Conservation (phyloP, 2,797 vertebrate species). For the Sebastes variabilis region DNA sequence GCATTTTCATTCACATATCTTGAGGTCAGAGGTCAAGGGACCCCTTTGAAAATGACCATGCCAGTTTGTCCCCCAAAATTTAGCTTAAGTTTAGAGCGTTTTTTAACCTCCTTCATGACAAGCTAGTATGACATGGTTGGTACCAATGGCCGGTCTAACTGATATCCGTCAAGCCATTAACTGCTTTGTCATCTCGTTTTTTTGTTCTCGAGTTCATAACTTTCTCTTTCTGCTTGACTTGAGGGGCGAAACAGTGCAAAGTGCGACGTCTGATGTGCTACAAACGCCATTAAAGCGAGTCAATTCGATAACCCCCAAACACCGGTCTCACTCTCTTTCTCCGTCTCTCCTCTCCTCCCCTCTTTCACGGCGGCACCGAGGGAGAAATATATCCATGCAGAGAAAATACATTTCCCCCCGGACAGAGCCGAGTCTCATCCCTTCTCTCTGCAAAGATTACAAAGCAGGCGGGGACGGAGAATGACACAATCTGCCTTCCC, state of each 20-base stretch:
- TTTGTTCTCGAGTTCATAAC: slow-evolving; percentile 6
- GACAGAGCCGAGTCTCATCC: slow-evolving; percentile 51
- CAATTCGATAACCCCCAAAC: slow-evolving; percentile 34
- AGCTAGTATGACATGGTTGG: too few relatives aligned
- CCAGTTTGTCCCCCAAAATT: too few relatives aligned
- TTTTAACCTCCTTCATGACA: too few relatives aligned
- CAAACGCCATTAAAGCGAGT: slow-evolving; percentile 62
- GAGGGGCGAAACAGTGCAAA: slow-evolving; percentile 32
- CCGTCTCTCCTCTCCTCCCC: not conserved
- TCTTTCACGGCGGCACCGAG: slow-evolving; percentile 31
- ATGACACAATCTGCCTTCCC: slow-evolving; percentile 38
- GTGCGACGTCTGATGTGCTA: slow-evolving; percentile 37
- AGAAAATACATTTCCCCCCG: slow-evolving; percentile 60
- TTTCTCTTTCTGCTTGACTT: slow-evolving; percentile 45
- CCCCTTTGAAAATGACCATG: too few relatives aligned
- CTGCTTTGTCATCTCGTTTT: not conserved
- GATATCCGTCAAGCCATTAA: not conserved
- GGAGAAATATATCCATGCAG: slow-evolving; percentile 60
- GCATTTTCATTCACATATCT: too few relatives aligned
- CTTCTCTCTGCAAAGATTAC: slow-evolving; percentile 55
- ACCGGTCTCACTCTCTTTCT: not conserved
- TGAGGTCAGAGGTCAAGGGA: too few relatives aligned
- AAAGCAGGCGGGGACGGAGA: slow-evolving; percentile 31
- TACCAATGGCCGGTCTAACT: not conserved
- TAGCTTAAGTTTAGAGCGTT: too few relatives aligned